Percentiles rank a stretch among this genome's conserved stretches.
Evolutionary conservation across 1,140 invertebrate species (phyloP).

Genomic region (Drosophila kanapiae): DNA sequence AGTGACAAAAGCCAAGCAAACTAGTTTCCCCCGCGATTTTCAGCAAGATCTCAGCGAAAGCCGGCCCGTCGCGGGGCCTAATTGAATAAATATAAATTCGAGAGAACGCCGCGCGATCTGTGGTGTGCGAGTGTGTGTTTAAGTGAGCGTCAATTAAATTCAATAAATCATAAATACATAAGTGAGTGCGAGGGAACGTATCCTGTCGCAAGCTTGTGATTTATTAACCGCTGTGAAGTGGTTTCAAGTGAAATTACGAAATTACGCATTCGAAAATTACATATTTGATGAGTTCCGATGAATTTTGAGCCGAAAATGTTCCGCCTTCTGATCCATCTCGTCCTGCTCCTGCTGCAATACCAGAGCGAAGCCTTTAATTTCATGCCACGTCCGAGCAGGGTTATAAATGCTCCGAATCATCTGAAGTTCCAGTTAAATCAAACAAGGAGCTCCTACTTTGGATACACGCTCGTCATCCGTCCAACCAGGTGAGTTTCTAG

Average conservation of each 20-base stretch:
- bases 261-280: constrained; percentile 56
- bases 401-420: constrained; percentile 57
- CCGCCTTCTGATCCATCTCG: not conserved
- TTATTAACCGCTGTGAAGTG: constrained; percentile 41
- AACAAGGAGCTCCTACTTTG: constrained; percentile 80
- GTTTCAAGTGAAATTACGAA: constrained; percentile 47
- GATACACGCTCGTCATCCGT: constrained; percentile 77
- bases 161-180: constrained; percentile 70
- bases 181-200: constrained; percentile 34
- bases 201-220: constrained; percentile 60
- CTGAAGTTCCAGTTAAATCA: constrained; percentile 67
- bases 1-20: constrained; percentile 34
- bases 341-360: constrained; percentile 11
- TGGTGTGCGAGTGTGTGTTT: constrained; percentile 36
- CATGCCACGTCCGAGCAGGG: constrained; percentile 62
- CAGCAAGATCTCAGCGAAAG: constrained; percentile 28
- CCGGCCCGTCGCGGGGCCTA: constrained; percentile 21
- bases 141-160: constrained; percentile 63
- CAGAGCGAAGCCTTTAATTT: constrained; percentile 68
- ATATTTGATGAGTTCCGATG: constrained; percentile 53
- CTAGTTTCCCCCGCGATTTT: constrained; percentile 40
- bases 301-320: constrained; percentile 49
- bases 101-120: constrained; percentile 25
- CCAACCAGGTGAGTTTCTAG: constrained; percentile 67
- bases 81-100: constrained; percentile 46